Percentiles rank a stretch among this genome's conserved stretches.
Conservation (phyloP, 2,797 vertebrate genomes). For the Helostoma temminkii region DNA sequence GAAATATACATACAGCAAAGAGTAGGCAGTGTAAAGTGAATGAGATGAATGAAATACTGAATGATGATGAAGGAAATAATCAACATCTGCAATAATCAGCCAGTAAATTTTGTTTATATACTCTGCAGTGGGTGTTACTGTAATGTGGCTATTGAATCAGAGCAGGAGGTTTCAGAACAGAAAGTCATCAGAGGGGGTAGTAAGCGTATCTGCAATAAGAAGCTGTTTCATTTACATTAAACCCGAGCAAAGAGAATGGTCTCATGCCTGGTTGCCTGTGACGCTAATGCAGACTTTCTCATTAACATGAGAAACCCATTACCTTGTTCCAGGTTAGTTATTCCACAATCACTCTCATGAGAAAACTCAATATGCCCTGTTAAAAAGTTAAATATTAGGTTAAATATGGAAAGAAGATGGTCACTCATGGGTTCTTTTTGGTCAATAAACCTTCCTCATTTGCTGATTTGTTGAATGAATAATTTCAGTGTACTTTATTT, state of each 20-base stretch:
- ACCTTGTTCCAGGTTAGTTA: conserved; percentile 70
- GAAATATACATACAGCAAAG: conserved; percentile 18
- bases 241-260: conserved; percentile 62
- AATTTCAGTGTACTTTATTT: conserved; percentile 77
- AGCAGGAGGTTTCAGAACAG: conserved; percentile 65
- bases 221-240: conserved; percentile 61
- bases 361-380: conserved; percentile 31
- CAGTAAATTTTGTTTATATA: conserved; percentile 27
- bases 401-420: conserved; percentile 41
- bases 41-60: conserved; percentile 23
- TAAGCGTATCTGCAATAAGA: conserved; percentile 55
- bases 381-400: conserved; percentile 42
- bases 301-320: conserved; percentile 75
- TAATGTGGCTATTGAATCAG: conserved; percentile 53
- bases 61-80: conserved; percentile 1
- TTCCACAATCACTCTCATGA: conserved; percentile 57
- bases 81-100: conserved; percentile 41
- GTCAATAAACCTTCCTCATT: conserved; percentile 73
- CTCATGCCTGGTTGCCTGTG: conserved; percentile 59
- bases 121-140: conserved; percentile 19
- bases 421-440: conserved; percentile 61
- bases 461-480: conserved; percentile 48
- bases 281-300: conserved; percentile 58
- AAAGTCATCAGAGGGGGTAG: conserved; percentile 68
- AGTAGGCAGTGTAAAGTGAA: conserved; percentile 22